These are phyloP conservation scores for Todiramphus saurophagus DNA, from an alignment of 2,113 vertebrate species.

Conservation along the genomic window DNA sequence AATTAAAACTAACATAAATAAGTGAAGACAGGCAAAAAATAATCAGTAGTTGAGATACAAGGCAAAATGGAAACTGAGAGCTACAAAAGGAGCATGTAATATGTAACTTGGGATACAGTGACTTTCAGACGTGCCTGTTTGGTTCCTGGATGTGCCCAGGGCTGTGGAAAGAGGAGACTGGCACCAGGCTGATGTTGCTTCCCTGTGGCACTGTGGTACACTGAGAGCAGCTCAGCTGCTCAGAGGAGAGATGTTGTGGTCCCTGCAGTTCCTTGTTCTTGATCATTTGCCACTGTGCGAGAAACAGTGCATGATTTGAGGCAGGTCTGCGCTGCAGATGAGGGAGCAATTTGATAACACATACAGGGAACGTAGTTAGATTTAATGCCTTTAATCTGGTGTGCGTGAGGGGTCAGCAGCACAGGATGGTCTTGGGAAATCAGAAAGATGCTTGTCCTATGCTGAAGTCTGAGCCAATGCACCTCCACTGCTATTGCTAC, in stretches of 20 bases:
- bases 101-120: not conserved
- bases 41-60: not conserved
- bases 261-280: not conserved
- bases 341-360: not conserved
- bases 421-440: accelerated
- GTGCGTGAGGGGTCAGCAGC: not conserved
- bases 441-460: not conserved
- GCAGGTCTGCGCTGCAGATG: not conserved
- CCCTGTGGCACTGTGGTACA: too few relatives aligned
- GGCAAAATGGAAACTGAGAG: not conserved
- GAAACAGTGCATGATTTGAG: not conserved
- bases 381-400: not conserved
- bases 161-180: not conserved
- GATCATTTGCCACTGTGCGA: accelerated
- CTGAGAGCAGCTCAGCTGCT: not conserved
- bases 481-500: not conserved
- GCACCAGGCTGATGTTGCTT: not conserved
- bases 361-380: not conserved
- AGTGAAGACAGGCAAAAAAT: not conserved
- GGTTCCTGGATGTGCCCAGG: not conserved
- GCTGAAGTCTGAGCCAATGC: not conserved
- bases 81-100: not conserved
- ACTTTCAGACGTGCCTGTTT: not conserved
- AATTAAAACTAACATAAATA: not conserved
- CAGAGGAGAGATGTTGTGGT: accelerated